Percentiles rank a stretch among this genome's conserved stretches.
phyloP scores from a whole-genome alignment of 2,113 vertebrate species.

The Pelobates fuscus region DNA sequence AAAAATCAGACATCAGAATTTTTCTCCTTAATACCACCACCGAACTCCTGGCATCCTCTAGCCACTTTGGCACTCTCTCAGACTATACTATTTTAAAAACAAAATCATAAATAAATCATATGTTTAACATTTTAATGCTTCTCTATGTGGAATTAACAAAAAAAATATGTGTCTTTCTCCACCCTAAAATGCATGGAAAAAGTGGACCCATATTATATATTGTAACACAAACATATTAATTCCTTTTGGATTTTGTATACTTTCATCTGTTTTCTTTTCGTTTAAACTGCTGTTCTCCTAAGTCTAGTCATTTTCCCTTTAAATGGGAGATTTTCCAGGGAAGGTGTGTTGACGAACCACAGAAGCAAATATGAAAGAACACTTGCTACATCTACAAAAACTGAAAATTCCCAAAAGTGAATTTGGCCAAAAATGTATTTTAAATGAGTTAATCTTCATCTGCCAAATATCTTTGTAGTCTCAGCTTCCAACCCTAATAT shows the following conservation, averaged over 20 bases:
- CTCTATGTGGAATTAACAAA: background rate
- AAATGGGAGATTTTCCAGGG: slow-evolving; percentile 12
- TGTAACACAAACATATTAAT: background rate
- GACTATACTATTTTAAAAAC: background rate
- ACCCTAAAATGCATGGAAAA: background rate
- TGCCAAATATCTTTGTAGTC: slow-evolving; percentile 15
- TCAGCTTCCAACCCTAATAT: background rate
- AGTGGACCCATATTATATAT: background rate
- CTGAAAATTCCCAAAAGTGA: slow-evolving; percentile 15
- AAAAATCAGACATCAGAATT: background rate
- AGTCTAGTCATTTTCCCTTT: background rate
- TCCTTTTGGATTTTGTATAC: background rate
- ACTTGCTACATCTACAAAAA: background rate
- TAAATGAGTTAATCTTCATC: slow-evolving; percentile 7
- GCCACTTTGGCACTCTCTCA: background rate
- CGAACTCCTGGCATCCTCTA: background rate
- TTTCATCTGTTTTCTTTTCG: background rate
- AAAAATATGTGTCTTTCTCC: background rate
- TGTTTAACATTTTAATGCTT: background rate
- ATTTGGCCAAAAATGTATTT: background rate
- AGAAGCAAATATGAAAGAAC: slow-evolving; percentile 20
- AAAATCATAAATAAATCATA: background rate
- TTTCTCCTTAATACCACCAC: background rate
- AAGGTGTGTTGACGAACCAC: slow-evolving; percentile 22
- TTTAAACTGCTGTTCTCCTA: background rate